Conservation (phyloP, 2,113 vertebrate genomes). For the Meleagris gallopavo region DNA sequence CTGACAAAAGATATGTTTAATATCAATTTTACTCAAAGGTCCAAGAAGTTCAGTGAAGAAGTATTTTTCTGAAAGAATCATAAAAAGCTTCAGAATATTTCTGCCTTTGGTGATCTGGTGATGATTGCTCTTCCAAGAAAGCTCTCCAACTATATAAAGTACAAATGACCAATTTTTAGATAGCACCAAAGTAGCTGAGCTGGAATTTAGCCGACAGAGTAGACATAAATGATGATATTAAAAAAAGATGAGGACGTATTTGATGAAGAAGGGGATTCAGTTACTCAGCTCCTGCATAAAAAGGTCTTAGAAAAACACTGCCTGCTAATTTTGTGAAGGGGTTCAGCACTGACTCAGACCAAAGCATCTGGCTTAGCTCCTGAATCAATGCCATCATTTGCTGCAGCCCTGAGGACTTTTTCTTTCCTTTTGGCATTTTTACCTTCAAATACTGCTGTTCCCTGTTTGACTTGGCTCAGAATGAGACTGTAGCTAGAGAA, state of each 20-base stretch:
- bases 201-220: background rate
- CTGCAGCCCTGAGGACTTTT: background rate
- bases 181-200: background rate
- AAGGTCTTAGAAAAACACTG: background rate
- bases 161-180: background rate
- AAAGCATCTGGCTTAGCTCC: background rate
- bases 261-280: background rate
- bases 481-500: background rate
- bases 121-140: background rate
- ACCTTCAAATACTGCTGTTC: background rate
- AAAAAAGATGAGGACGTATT: background rate
- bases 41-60: background rate
- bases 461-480: background rate
- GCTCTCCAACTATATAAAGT: background rate
- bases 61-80: background rate
- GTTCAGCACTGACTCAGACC: constrained; percentile 3
- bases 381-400: constrained; percentile 13
- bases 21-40: background rate
- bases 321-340: background rate
- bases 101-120: background rate
- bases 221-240: background rate
- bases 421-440: background rate
- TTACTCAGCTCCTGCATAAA: background rate
- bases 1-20: background rate
- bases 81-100: background rate